Evolutionary conservation across 2,888 invertebrate species (phyloP), one percentile per base, ranked within the genome.

Genomic region (Linyphia triangularis): DNA sequence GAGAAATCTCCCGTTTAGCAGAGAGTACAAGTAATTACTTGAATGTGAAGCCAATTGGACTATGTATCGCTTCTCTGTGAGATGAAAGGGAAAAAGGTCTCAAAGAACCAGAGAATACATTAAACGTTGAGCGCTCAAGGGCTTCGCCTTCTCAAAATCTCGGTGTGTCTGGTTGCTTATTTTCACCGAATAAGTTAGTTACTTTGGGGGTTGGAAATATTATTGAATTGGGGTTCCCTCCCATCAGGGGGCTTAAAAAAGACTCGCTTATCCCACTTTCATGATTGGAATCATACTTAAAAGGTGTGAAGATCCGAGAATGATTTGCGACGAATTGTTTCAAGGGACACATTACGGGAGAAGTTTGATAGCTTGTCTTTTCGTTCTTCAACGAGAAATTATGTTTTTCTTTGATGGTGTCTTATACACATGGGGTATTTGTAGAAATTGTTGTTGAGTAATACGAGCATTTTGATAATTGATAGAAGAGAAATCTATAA

Each of bases 1-100:
- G 81, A 59, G 65, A 70, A 63, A 70, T 77, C 72, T 72, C 69
- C 72, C 83, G 78, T 78, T 89, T 89, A 78, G 83, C 63, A 77
- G 26, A 51, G 77, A 88, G 88, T 89, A 89, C 88, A 89, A 84
- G 88, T 89, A 89, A 89, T 89, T 89, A 89, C 88, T 84, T 65
- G 70, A 69, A 89, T 89, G 88, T 84, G 88, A 84, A 89, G 88
- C 78, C 83, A 89, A 84, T 89, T 78, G 88, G 67, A 84, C 70
- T 65, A 84, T 65, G 81, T 89, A 78, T 89, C 78, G 84, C 75
- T 78, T 77, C 51, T 24, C 63, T 43, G 10, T 57, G 63, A 79
- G 70, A 61, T 67, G 78, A 69, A 70, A 75, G 63, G 75, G 40
- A 77, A 75, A 59, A 43, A 24, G 33, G 24, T 75, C 51, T 65